A percentile compares a stretch with the other conserved stretches of the same genome.
phyloP scores from a whole-genome alignment of 2,797 vertebrate genomes.

The Martes flavigula region DNA sequence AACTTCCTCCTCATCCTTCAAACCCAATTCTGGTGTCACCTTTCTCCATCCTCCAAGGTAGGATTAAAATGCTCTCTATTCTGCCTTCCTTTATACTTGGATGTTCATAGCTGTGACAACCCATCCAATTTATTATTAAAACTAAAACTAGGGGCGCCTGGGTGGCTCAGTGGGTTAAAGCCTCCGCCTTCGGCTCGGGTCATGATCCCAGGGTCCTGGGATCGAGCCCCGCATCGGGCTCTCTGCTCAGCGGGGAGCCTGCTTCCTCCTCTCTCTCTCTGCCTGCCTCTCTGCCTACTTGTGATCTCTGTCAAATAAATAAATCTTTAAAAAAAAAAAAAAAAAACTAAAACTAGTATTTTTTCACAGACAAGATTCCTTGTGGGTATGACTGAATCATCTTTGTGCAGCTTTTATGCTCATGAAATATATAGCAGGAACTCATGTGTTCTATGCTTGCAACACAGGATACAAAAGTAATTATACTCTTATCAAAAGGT shows the following conservation, averaged over 20 bases:
- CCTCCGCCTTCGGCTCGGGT: no score
- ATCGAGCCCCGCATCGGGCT: no score
- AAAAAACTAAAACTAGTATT: not conserved
- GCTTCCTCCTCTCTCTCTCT: no score
- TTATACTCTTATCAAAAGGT: not conserved
- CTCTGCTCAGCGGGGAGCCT: no score
- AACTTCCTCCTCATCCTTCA: not conserved
- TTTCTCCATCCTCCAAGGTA: not conserved
- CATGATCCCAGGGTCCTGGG: no score
- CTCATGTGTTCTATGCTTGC: not conserved
- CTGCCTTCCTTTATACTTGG: not conserved
- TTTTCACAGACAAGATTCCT: not conserved
- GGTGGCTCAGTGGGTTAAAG: no score
- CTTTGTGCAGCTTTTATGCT: not conserved
- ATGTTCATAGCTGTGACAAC: not conserved
- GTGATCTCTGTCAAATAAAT: no score
- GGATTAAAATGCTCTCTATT: not conserved
- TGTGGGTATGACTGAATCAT: not conserved
- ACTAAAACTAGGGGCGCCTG: not conserved
- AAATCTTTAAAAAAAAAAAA: no score
- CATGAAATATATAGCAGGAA: not conserved
- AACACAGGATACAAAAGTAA: slow-evolving; percentile 20
- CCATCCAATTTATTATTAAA: not conserved
- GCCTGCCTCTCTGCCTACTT: no score
- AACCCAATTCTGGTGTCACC: not conserved